These are phyloP conservation scores for Drosophila ironensis DNA, from an alignment of 1,140 invertebrate genomes.

Conservation along the genomic window DNA sequence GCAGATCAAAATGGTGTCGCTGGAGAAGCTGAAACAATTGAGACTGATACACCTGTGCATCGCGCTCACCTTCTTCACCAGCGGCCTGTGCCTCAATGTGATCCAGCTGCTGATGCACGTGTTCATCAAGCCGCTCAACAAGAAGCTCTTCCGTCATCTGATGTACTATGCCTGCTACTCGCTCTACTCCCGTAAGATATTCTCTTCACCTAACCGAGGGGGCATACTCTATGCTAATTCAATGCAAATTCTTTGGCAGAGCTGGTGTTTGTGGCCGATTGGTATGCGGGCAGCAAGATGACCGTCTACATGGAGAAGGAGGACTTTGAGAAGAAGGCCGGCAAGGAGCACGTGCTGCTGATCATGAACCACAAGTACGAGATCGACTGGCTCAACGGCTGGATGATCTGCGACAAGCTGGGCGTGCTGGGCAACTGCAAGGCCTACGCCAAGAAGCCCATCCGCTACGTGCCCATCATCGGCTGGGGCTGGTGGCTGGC, in stretches of 20 bases:
- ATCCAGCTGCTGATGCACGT: conserved; percentile 90
- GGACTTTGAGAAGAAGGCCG: conserved; percentile 90
- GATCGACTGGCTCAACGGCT: conserved; percentile 96
- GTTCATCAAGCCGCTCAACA: conserved; percentile 88
- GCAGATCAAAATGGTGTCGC: conserved; percentile 55
- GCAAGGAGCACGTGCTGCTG: conserved; percentile 93
- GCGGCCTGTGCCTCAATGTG: conserved; percentile 93
- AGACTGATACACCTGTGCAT: conserved; percentile 89
- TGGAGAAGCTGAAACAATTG: conserved; percentile 72
- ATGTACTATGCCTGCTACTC: conserved; percentile 96
- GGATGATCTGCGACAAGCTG: conserved; percentile 91
- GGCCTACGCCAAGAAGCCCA: conserved; percentile 96
- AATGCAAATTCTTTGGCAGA: too few relatives aligned
- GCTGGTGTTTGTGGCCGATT: conserved; percentile 95
- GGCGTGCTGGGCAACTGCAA: conserved; percentile 93
- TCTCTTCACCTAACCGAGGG: too few relatives aligned
- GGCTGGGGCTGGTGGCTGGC: conserved; percentile 98
- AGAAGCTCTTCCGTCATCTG: conserved; percentile 91
- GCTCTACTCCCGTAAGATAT: conserved; percentile 95
- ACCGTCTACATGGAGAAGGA: conserved; percentile 90
- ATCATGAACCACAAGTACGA: conserved; percentile 98
- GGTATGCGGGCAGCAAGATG: conserved; percentile 92
- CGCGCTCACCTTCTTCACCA: conserved; percentile 94
- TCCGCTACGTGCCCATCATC: conserved; percentile 95
- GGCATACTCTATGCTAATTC: neutral